phyloP scores from a whole-genome alignment of 2,797 vertebrate species.

The Pygocentrus nattereri region DNA sequence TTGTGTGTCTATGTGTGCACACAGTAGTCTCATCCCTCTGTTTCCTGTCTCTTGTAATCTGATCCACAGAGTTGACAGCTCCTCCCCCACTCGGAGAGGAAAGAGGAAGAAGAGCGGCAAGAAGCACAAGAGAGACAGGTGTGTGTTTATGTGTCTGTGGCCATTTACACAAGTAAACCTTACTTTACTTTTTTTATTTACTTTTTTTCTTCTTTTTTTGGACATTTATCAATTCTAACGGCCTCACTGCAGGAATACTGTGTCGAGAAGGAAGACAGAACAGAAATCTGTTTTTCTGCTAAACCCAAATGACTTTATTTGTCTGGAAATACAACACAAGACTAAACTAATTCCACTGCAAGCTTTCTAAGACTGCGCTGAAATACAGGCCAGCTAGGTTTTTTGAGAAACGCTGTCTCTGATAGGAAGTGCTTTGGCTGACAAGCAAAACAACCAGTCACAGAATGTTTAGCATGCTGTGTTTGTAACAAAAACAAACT shows the following conservation, averaged over 20 bases:
- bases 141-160: slow-evolving; percentile 59
- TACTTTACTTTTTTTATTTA: neutral
- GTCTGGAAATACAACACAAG: no score
- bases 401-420: no score
- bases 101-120: slow-evolving; percentile 94
- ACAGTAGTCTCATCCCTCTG: neutral
- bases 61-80: slow-evolving; percentile 86
- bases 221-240: neutral
- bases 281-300: neutral
- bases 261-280: no score
- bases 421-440: no score
- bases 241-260: no score
- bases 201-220: neutral
- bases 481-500: no score
- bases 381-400: no score
- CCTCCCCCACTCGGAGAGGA: slow-evolving; percentile 91
- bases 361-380: no score
- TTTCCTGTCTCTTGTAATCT: slow-evolving; percentile 30
- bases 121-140: slow-evolving; percentile 97
- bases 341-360: no score
- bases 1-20: neutral
- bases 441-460: no score
- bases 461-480: no score
- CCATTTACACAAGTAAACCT: neutral
- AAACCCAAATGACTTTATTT: no score